Evolutionary conservation across 1,140 invertebrate species (phyloP).

Genomic region (Papilio dardanus): DNA sequence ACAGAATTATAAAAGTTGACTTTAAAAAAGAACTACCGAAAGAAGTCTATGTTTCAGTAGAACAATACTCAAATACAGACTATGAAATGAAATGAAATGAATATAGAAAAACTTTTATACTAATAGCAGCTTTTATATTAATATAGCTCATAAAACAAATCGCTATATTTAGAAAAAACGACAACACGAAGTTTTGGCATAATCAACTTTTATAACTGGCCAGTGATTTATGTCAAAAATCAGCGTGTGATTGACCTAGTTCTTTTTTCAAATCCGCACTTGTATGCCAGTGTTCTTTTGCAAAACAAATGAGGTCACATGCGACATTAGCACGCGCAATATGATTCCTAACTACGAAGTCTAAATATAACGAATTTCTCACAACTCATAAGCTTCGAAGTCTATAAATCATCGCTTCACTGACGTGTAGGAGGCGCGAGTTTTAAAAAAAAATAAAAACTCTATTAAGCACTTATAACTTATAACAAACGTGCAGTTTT

Average conservation of each 20-base stretch:
- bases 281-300: constrained; percentile 17
- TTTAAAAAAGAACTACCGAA: background rate
- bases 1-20: background rate
- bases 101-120: too few species aligned
- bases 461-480: constrained; percentile 37
- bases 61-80: background rate
- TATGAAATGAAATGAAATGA: too few species aligned
- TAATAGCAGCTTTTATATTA: too few species aligned
- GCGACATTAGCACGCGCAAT: constrained; percentile 28
- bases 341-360: constrained; percentile 24
- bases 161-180: background rate
- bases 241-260: constrained; percentile 9
- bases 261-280: constrained; percentile 1
- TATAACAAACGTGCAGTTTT: constrained; percentile 20
- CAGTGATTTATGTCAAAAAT: constrained; percentile 1
- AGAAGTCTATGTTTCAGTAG: background rate
- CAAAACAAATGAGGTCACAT: constrained; percentile 32
- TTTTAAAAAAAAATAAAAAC: constrained; percentile 30
- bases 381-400: constrained; percentile 35
- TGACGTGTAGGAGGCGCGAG: constrained; percentile 26
- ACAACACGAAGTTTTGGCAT: background rate
- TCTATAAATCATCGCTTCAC: constrained; percentile 32
- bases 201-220: background rate
- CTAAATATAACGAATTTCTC: constrained; percentile 36
- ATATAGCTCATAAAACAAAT: too few species aligned